Evolutionary conservation across 1,140 invertebrate genomes (phyloP), one percentile per base, ranked within the genome.

Genomic region (Coptotermes formosanus): DNA sequence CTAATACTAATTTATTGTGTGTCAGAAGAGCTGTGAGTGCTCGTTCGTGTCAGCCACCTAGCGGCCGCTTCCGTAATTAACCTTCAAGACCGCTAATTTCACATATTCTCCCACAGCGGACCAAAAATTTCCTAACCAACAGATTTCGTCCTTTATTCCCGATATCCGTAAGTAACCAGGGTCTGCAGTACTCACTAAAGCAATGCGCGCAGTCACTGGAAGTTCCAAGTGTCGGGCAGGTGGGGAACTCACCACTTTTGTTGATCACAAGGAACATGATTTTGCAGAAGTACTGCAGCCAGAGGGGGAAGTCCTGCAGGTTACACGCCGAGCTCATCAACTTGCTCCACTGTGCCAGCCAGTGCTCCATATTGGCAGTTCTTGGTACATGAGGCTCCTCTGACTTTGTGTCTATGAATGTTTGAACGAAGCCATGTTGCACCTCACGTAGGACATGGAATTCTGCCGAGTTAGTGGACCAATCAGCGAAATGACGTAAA

Each of bases 191-290:
- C 38, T 38, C 38, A 38, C 2, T 38, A n/a, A n/a, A n/a, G n/a
- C 38, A 38, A 4, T 38, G 38, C 38, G 38, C 4, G 38, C 38
- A 38, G 38, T 38, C 4, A 38, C 38, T 4, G 38, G 38, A 38
- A 48, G 16, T 48, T 48, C 16, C 12, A 55, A 21, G 12, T 19
- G 52, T 21, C 19, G 52, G 19, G 21, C 52, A 14, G 38, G 11
- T 14, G 69, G 59, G 14, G 3, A 43, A 89, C 91, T 91, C 90
- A 94, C 94, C 92, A 87, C 91, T 92, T 91, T 93, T 93, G 88
- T 95, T 95, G 84, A 95, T 94, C 30, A 94, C 94, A 89, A 94
- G 93, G 89, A 95, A 95, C 64, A 95, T 89, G 87, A 95, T 94
- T 91, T 94, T 95, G 87, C 94, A 94, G 85, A 95, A 92, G 89